Evolutionary conservation across 2,888 invertebrate species (phyloP), one percentile per base, ranked within the genome.

Genomic region (Epinotia nisella): DNA sequence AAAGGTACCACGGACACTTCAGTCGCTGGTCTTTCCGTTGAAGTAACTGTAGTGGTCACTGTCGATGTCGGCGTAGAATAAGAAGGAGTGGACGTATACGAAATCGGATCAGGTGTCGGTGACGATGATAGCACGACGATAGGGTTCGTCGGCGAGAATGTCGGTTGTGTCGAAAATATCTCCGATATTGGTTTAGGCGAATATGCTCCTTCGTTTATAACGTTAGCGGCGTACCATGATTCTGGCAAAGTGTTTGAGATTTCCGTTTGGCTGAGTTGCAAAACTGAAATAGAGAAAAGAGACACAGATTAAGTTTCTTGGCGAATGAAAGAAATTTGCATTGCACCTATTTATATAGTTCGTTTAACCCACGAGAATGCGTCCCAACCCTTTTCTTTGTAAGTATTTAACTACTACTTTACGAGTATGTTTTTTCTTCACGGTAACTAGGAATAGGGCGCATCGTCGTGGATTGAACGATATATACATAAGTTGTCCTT

Each of bases 241-340:
- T 87, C 88, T 76, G 87, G 83, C 75, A 82, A 71, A 64, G 85
- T 82, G 71, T 85, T 83, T 29, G 84, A 80, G 81, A 85, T 84
- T 82, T 90, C 87, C 76, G 90, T 90, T 88, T 86, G 87, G 83
- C 91, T 90, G 85, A 89, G 85, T 88, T 91, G 90, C 86, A 92
- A 86, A 85, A 92, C 93, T 93, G 91, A 45, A 91, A 90, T 45
- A 21, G n/a, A 55, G 35, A 53, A 17, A 53, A 64, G 15, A 29
- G n/a, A 71, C 2, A 15, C 2, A 15, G 35, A 2, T 21, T 15
- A 45, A 3, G 15, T 19, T n/a, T 24, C 13, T 56, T 24, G 3
- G 35, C 35, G 9, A 9, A 35, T 35, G 35, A 7, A 35, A 9
- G 35, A 35, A 35, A 35, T 35, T 9, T 35, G 35, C 35, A 35